Evolutionary conservation across 37 sponge, comb jelly and placozoan genomes (phyloP).

Genomic region (Corticium candelabrum): DNA sequence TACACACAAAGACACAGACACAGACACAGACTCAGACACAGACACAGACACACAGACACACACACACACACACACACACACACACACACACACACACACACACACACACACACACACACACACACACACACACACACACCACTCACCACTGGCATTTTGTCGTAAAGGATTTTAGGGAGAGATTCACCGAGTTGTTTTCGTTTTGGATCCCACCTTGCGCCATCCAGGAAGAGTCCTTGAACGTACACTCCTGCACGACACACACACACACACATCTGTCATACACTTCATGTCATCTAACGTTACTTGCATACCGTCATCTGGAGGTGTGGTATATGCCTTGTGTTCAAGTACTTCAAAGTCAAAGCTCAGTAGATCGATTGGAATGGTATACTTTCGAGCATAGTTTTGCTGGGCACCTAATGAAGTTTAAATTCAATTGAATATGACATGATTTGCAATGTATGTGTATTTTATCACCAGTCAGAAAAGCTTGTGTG

Average conservation of each 20-base stretch:
- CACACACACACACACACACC: neutral
- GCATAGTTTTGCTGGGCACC: slow-evolving; percentile 99
- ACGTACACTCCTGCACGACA: slow-evolving; percentile 67
- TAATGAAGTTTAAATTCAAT: slow-evolving; percentile 3
- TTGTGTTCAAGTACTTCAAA: slow-evolving; percentile 89
- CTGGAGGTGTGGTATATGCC: slow-evolving; percentile 70
- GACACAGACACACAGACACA: neutral
- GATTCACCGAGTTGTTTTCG: slow-evolving; percentile 89
- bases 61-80: slow-evolving; percentile 11
- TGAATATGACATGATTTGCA: neutral
- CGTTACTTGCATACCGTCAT: slow-evolving; percentile 84
- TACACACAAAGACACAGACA: neutral
- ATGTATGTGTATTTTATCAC: slow-evolving; percentile 20
- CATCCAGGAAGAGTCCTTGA: slow-evolving; percentile 91
- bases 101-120: neutral
- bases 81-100: slow-evolving; percentile 8
- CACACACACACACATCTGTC: neutral
- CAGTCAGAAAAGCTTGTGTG: slow-evolving; percentile 99
- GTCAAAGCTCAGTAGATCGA: slow-evolving; percentile 94
- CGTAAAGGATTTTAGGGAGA: slow-evolving; percentile 86
- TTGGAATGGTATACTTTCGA: slow-evolving; percentile 92
- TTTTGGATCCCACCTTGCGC: slow-evolving; percentile 89
- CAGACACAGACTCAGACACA: neutral
- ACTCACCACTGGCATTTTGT: slow-evolving; percentile 90
- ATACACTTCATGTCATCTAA: too few species aligned